Conservation (phyloP, 2,113 vertebrate genomes). For the Porphyrio hochstetteri region DNA sequence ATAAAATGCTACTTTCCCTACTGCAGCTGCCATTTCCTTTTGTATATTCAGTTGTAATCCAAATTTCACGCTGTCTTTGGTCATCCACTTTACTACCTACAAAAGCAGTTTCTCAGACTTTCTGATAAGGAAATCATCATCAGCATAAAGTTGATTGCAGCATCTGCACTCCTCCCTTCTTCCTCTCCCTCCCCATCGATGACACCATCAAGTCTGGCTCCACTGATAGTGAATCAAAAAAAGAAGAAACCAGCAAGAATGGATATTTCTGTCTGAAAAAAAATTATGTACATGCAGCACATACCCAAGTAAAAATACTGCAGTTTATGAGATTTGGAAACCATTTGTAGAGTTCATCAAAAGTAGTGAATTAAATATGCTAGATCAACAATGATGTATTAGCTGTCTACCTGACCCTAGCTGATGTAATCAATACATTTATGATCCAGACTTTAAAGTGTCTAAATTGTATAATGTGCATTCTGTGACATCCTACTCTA, state of each 20-base stretch:
- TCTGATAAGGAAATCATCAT: not conserved
- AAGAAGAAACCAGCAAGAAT: not conserved
- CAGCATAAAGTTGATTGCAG: not conserved
- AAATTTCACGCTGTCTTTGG: not conserved
- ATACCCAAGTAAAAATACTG: not conserved
- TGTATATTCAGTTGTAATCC: not conserved
- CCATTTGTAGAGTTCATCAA: not conserved
- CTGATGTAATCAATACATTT: not conserved
- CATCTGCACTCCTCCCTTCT: not conserved
- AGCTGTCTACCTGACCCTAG: not conserved
- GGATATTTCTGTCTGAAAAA: not conserved
- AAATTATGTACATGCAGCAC: not conserved
- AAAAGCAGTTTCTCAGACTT: not conserved
- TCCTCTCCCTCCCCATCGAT: not conserved
- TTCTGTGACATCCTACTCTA: not conserved
- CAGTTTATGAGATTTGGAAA: not conserved
- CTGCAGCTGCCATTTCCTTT: constrained; percentile 1
- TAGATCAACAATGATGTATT: not conserved
- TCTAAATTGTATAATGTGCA: not conserved
- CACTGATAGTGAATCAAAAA: not conserved
- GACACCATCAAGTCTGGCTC: constrained; percentile 13
- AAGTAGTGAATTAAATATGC: not conserved
- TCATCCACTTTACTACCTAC: not conserved
- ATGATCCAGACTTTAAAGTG: not conserved
- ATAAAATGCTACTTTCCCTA: not conserved